Evolutionary conservation across 2,113 vertebrate genomes (phyloP), one percentile per base, ranked within the genome.

Genomic region (Mormoops blainvillei): DNA sequence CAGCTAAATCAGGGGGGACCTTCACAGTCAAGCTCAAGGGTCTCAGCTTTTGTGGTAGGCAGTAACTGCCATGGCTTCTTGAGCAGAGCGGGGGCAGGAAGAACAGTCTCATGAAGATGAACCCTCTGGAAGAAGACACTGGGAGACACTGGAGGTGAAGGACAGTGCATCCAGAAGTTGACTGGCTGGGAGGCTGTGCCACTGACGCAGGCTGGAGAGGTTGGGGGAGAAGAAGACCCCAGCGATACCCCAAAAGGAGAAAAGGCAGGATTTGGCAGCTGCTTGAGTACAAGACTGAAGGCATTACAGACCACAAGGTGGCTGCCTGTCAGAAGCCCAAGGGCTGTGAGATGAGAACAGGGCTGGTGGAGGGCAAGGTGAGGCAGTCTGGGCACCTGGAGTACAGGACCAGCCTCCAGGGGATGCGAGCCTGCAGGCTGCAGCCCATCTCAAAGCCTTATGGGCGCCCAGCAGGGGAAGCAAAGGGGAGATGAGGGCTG

Each of bases 361-460:
- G 28, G 36, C 43, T 26, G 22, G 43, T 50, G 2, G 43, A 54
- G 28, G 41, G 11, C 11, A 24, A 5, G 5, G 5, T 14, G 33
- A 61, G 48, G 38, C 36, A 58, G 3, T 50, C 50, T 24, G 20
- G 38, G 6, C 1, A 0, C 12, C 1, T 19, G 19, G 41, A 11
- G 19, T 67, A 36, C 12, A 33, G n/a, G 18, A 38, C 36, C 38
- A 70, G n/a, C 54, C 52, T 77, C 61, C 36, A 50, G 36, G 31
- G 33, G 18, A 14, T 1, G 0, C 4, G 73, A 48, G 36, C 8
- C 78, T 76, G 45, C 50, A 43, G 14, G 26, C 38, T 41, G 56
- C 18, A 50, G 61, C 20, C 54, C 22, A 61, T 41, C 43, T 41
- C 26, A 43, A 36, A 68, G 63, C 33, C 48, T 58, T 41, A 18